Evolutionary conservation across 2,888 invertebrate species (phyloP).

Genomic region (Trachelus iudaicus): DNA sequence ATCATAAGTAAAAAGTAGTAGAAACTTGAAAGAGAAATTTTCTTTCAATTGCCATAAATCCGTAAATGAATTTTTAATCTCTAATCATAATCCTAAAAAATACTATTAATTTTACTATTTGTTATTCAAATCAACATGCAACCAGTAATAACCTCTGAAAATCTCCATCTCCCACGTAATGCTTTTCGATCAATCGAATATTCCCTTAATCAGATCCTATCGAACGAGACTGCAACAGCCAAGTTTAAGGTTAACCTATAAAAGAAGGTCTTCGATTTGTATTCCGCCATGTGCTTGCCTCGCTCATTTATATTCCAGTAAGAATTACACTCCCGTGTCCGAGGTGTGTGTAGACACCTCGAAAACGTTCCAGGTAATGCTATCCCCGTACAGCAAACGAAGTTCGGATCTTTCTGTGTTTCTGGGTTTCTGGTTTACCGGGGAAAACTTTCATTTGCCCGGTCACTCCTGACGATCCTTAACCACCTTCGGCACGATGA

Average conservation of each 20-base stretch:
- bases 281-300: neutral
- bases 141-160: neutral
- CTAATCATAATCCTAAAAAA: too few species aligned
- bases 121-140: too few species aligned
- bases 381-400: neutral
- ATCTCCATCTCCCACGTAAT: neutral
- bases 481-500: neutral
- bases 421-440: neutral
- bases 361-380: neutral
- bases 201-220: neutral
- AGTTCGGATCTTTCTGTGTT: neutral
- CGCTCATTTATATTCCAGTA: neutral
- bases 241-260: neutral
- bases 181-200: too few species aligned
- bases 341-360: neutral
- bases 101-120: too few species aligned
- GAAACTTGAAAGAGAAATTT: neutral
- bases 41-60: neutral
- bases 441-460: neutral
- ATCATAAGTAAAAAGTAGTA: neutral
- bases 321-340: neutral
- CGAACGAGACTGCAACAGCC: neutral
- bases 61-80: neutral
- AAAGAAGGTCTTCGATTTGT: conserved; percentile 1
- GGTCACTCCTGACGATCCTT: neutral